Evolutionary conservation across 2,888 invertebrate genomes (phyloP), one percentile per base, ranked within the genome.

Genomic region (Pammene fasciana): DNA sequence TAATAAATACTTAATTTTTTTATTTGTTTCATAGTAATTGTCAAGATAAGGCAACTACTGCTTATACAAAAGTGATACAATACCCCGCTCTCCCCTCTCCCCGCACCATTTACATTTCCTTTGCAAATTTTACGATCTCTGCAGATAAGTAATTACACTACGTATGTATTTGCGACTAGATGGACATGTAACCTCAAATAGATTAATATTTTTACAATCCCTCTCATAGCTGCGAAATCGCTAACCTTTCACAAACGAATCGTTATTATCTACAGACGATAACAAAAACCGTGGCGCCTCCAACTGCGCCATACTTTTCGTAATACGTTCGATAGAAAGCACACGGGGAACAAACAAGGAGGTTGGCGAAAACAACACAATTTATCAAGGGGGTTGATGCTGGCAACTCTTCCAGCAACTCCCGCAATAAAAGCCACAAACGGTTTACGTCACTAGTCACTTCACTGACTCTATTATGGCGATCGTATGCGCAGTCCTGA

Each of bases 321-420:
- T 71, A 66, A 68, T 67, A 67, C 71, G 64, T 67, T 70, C 71
- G 65, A 72, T 73, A 57, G 65, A 56, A 61, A 77, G 71, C 64
- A 71, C 70, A 70, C 75, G 77, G 72, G 73, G 83, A 82, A 85
- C 88, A 89, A 90, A 90, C 87, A 89, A 84, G 74, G 62, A 70
- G 82, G 79, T 88, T 85, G 86, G 84, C 90, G 90, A 90, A 92
- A 92, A 92, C 92, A 92, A 92, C 89, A 87, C 89, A 82, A 90
- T 92, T 90, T 91, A 91, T 92, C 91, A 90, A 84, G 85, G 85
- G 87, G 88, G 86, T 82, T 81, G 82, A 86, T 85, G 86, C 86
- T 84, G 84, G 82, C 80, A 77, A 78, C 78, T 79, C 78, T 80
- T 79, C 65, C 38, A 68, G 83, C 78, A 87, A 87, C 83, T 89